phyloP scores from a whole-genome alignment of 1,140 invertebrate genomes.

The Amyelois transitella region DNA sequence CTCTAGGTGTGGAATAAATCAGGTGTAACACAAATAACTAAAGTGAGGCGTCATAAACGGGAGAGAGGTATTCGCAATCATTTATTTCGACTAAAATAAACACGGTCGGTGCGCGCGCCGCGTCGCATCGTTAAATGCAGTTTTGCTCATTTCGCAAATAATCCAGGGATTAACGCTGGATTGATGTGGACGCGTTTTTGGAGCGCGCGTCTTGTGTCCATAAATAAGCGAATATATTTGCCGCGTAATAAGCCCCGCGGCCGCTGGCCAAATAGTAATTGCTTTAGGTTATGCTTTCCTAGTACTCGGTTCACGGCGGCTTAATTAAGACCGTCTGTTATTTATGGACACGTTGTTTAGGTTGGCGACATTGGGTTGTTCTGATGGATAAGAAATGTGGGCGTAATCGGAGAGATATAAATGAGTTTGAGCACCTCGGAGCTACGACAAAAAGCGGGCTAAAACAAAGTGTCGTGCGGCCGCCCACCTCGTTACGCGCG shows the following conservation, averaged over 20 bases:
- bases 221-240: constrained; percentile 45
- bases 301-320: constrained; percentile 28
- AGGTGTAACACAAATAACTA: constrained; percentile 50
- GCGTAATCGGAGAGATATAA: constrained; percentile 8
- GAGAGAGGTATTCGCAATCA: constrained; percentile 39
- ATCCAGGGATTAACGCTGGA: constrained; percentile 50
- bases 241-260: constrained; percentile 34
- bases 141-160: constrained; percentile 60
- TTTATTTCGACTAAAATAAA: constrained; percentile 56
- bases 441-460: constrained; percentile 9
- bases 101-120: constrained; percentile 23
- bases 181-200: constrained; percentile 48
- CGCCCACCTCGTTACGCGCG: constrained; percentile 28
- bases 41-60: constrained; percentile 53
- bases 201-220: constrained; percentile 36
- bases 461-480: constrained; percentile 2
- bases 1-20: constrained; percentile 46
- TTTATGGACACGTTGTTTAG: neutral
- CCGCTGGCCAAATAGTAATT: constrained; percentile 37
- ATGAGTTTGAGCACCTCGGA: constrained; percentile 5
- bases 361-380: neutral
- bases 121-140: constrained; percentile 53
- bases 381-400: neutral
- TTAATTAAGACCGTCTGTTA: constrained; percentile 32
- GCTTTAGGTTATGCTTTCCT: constrained; percentile 39